Evolutionary conservation across 1,140 invertebrate genomes (phyloP), one percentile per base, ranked within the genome.

Genomic region (Coboldia fuscipes): DNA sequence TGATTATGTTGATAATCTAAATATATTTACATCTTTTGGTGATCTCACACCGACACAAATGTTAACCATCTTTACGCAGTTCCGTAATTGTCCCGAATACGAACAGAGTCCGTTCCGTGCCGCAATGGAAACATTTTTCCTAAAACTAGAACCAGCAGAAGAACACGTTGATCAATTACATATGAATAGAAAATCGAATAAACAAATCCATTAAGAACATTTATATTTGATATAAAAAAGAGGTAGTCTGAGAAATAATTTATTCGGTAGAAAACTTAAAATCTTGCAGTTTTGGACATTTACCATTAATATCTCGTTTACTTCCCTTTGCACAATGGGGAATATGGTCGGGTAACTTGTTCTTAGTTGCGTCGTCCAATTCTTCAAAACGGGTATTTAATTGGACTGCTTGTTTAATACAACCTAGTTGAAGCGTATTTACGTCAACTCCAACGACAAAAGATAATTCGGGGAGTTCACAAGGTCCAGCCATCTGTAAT

Each of bases 21-120:
- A 65, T 12, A 69, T 71, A 23, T 70, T 64, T 39, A 70, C 68
- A 1, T 56, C 66, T 42, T 71, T 71, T 46, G 65, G 66, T 3
- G 64, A 68, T 41, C 46, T 71, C 0, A 56, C 46, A 29, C 57
- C 67, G 12, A 45, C 51, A 35, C 59, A 71, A 39, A 61, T 68
- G 42, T 39, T 71, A 7, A 62, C 63, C 13, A 42, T 71, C 0
- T 72, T 67, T 36, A 60, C 35, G 8, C 40, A 59, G 35, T 63
- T 63, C 35, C 45, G 46, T 0, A 44, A 44, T 12, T 71, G 66
- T 67, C 66, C 67, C 4, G 68, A 71, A 40, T 72, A 66, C 38
- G 48, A 58, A 10, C 59, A 61, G 28, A 66, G 62, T 34, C 57
- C 62, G 4, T 71, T 68, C 37, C 42, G 60, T 34, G 54, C 59